phyloP scores from a whole-genome alignment of 2,888 invertebrate species.

The Mesorhabditis spiculigera region DNA sequence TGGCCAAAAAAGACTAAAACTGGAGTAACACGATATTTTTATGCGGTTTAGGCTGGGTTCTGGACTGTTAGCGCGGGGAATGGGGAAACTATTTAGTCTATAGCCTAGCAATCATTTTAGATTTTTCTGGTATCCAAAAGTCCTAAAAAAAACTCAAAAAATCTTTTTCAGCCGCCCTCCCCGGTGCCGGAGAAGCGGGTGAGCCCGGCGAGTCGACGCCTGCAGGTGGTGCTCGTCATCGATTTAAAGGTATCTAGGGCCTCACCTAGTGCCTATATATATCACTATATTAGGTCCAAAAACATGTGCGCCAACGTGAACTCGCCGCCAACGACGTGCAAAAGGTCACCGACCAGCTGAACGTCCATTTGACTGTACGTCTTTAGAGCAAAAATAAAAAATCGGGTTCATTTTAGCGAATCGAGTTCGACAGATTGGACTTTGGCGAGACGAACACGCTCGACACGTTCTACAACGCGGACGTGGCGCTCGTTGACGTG shows the following conservation, averaged over 20 bases:
- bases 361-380: constrained; percentile 48
- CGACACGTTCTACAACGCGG: constrained; percentile 95
- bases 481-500: constrained; percentile 91
- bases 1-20: too few relatives aligned
- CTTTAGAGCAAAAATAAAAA: background rate
- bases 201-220: constrained; percentile 20
- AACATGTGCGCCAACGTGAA: constrained; percentile 44
- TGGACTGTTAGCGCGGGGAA: background rate
- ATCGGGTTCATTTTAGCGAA: constrained; percentile 34
- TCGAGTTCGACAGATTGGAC: constrained; percentile 86
- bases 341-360: constrained; percentile 49
- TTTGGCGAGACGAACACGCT: constrained; percentile 92
- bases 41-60: too few relatives aligned
- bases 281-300: constrained; percentile 21
- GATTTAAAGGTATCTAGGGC: constrained; percentile 41
- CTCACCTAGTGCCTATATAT: background rate
- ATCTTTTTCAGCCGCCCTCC: background rate
- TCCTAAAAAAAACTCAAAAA: too few relatives aligned
- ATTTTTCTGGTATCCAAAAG: too few relatives aligned
- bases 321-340: constrained; percentile 53
- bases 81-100: background rate
- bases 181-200: background rate
- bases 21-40: too few relatives aligned
- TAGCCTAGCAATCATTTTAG: too few relatives aligned
- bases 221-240: constrained; percentile 55